Evolutionary conservation across 1,140 invertebrate species (phyloP).

Genomic region (Saxidomus purpurata): DNA sequence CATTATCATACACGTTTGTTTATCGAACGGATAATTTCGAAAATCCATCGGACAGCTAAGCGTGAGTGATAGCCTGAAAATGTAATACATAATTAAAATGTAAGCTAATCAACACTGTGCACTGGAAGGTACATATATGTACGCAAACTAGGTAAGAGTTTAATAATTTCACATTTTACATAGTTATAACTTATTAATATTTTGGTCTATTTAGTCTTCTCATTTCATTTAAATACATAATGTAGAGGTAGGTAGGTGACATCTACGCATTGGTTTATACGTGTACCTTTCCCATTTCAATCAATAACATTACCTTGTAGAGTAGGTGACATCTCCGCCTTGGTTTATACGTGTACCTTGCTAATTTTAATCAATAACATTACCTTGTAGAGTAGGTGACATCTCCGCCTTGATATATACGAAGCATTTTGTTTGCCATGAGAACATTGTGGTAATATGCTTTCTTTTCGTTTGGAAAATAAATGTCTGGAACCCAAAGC

Average conservation of each 20-base stretch:
- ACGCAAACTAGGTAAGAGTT: no score
- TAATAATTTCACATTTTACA: no score
- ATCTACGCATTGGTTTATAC: slow-evolving; percentile 83
- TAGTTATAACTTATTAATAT: no score
- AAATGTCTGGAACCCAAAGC: slow-evolving; percentile 87
- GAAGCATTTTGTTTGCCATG: slow-evolving; percentile 86
- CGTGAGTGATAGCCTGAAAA: slow-evolving; percentile 70
- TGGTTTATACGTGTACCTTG: slow-evolving; percentile 83
- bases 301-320: slow-evolving; percentile 86
- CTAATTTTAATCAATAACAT: no score
- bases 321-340: slow-evolving; percentile 86
- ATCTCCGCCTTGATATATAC: slow-evolving; percentile 83
- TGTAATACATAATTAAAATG: no score
- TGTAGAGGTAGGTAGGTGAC: slow-evolving; percentile 87
- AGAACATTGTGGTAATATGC: slow-evolving; percentile 86
- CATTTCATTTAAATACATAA: no score
- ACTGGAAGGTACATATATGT: no score
- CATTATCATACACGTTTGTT: slow-evolving; percentile 95
- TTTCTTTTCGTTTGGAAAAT: slow-evolving; percentile 87
- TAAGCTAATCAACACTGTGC: no score
- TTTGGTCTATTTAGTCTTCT: no score
- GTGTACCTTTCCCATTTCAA: no score
- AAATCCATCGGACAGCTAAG: slow-evolving; percentile 96
- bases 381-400: slow-evolving; percentile 87
- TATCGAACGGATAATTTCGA: slow-evolving; percentile 98